Conservation (phyloP, 2,797 vertebrate species). For the Liparis tanakae region DNA sequence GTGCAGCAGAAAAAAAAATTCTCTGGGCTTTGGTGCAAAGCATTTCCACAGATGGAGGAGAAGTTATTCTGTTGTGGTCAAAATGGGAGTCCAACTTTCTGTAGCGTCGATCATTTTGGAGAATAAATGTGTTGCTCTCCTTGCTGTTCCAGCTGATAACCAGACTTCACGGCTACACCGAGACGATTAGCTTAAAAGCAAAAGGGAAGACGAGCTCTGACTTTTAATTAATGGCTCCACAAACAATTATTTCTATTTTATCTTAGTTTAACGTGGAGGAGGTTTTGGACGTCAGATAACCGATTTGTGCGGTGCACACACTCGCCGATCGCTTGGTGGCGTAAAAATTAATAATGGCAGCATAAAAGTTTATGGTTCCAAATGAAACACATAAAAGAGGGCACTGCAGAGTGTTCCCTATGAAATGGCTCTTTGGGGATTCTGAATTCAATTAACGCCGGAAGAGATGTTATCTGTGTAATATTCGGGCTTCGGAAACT, state of each 20-base stretch:
- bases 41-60: slow-evolving; percentile 53
- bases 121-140: no score
- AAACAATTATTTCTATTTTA: slow-evolving; percentile 1
- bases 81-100: not conserved
- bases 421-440: slow-evolving; percentile 52
- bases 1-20: slow-evolving; percentile 52
- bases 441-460: slow-evolving; percentile 77
- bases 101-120: not conserved
- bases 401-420: slow-evolving; percentile 47
- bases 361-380: slow-evolving; percentile 25
- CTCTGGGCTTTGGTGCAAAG: slow-evolving; percentile 43
- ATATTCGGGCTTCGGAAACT: slow-evolving; percentile 70
- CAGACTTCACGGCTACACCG: not conserved
- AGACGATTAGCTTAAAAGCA: not conserved
- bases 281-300: not conserved
- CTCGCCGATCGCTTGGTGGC: not conserved
- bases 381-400: slow-evolving; percentile 44
- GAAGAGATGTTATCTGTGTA: slow-evolving; percentile 78
- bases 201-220: not conserved
- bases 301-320: not conserved
- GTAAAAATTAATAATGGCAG: slow-evolving; percentile 31
- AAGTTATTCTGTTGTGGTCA: slow-evolving; percentile 34
- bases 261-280: not conserved
- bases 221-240: not conserved
- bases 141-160: not conserved